Evolutionary conservation across 2,797 vertebrate genomes (phyloP), one percentile per base, ranked within the genome.

Genomic region (Rachycentron canadum): DNA sequence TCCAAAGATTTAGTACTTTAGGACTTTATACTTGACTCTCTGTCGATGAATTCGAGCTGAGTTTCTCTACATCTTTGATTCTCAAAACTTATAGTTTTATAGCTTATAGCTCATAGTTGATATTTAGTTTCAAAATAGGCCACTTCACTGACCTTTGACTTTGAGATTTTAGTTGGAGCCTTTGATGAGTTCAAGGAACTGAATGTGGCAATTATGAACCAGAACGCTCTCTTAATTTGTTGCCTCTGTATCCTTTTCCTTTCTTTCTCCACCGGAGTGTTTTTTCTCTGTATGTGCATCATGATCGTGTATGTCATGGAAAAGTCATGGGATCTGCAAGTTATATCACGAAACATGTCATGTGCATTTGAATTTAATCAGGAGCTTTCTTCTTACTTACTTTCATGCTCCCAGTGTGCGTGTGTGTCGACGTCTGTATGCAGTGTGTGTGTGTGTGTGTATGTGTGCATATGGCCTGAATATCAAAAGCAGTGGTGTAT

Each of bases 401-500:
- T 79, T 69, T 30, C 38, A 59, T 52, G 38, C 36, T 65, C 55
- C 38, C 36, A 7, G 71, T 57, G 3, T 57, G 59, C 73, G 57
- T 77, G 17, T 62, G 7, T 74, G n/a, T n/a, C n/a, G n/a, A 50
- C 21, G 47, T 47, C 17, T 53, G 47, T 40, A n/a, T 56, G 30
- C 38, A 36, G 30, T 52, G 25, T 55, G 38, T 43, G 53, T 34
- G 19, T 58, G 52, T 67, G 26, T 32, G 19, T 40, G 21, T 40
- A 5, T 45, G 40, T 7, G 55, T 53, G 74, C 26, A 1, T 69
- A 43, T 77, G 66, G 57, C 30, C 36, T 76, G 57, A 59, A 80
- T 84, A 86, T 81, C 64, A 77, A 78, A 78, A 66, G 57, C 36
- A 70, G 70, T 45, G 55, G 43, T 5, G 40, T 59, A 30, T 7